Evolutionary conservation across 2,113 vertebrate species (phyloP), one percentile per base, ranked within the genome.

Genomic region (Sphyrna mokarran): DNA sequence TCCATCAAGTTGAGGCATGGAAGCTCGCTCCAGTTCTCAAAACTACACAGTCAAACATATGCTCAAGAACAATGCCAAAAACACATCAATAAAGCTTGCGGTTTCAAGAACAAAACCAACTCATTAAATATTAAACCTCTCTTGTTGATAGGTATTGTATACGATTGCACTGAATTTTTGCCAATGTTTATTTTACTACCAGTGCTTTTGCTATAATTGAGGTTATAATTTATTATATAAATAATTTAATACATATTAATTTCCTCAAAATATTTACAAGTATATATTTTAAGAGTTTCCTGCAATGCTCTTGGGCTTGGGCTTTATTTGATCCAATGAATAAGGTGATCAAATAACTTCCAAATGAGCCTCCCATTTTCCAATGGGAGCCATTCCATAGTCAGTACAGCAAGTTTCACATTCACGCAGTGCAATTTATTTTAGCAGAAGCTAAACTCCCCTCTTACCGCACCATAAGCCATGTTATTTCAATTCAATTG

Each of bases 81-180:
- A 54, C 87, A 58, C 86, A 61, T 90, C 87, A 90, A 61, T 72
- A 29, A 43, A 72, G 26, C 33, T 76, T 48, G 40, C 54, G 69
- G 40, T 95, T 95, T 95, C 69, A 72, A 72, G 43, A 72, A 95
- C 94, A 76, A 95, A 95, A 54, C 40, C 68, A 94, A 68, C 40
- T 95, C 94, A 95, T 95, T 72, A 95, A 95, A 95, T 43, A 95
- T 95, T 95, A 72, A 95, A 70, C 22, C 37, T 40, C 5, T 48
- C 14, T 70, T 69, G 69, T 43, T 43, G 40, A 72, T 54, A 23
- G 29, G 94, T 54, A 54, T 95, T 76, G 68, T 54, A 54, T 26
- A 95, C n/a, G 43, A 43, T 48, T 94, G 37, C 0, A 68, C 66
- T 94, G n/a, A 48, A 94, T 37, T 18, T 54, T 76, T 48, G 69